Conservation (phyloP, 2,113 vertebrate genomes). For the Orthonyx spaldingii region DNA sequence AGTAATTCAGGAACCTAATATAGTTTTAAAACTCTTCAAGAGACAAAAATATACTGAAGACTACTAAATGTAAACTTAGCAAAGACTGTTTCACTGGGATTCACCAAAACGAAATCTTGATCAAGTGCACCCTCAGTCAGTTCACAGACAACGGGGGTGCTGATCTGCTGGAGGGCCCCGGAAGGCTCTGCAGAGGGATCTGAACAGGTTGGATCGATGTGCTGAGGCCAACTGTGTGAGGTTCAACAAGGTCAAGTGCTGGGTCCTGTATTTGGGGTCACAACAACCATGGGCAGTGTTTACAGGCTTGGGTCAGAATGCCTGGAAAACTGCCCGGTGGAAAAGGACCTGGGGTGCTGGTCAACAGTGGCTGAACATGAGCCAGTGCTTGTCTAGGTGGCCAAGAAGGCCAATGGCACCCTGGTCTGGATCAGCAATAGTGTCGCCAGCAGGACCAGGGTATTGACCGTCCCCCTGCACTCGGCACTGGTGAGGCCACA, state of each 20-base stretch:
- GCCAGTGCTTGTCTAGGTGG: neutral
- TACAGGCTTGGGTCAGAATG: neutral
- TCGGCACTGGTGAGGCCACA: fast-evolving
- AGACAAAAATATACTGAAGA: neutral
- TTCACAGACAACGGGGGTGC: fast-evolving
- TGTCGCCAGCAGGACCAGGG: neutral
- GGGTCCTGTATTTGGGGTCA: neutral
- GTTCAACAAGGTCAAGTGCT: neutral
- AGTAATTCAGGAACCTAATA: neutral
- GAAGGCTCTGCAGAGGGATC: neutral
- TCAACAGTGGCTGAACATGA: neutral
- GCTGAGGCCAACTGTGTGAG: neutral
- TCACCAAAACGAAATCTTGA: neutral
- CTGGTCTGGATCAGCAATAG: fast-evolving
- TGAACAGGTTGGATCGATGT: neutral
- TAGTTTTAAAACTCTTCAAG: neutral
- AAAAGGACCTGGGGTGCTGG: neutral
- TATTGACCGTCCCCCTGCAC: fast-evolving
- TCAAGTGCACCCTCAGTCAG: neutral
- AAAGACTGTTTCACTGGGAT: neutral
- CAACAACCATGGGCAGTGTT: fast-evolving
- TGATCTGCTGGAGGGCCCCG: neutral
- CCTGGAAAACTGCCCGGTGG: neutral
- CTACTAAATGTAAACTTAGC: neutral
- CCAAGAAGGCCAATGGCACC: neutral